Evolutionary conservation across 2,888 invertebrate genomes (phyloP), one percentile per base, ranked within the genome.

Genomic region (Yponomeuta plumbellus): DNA sequence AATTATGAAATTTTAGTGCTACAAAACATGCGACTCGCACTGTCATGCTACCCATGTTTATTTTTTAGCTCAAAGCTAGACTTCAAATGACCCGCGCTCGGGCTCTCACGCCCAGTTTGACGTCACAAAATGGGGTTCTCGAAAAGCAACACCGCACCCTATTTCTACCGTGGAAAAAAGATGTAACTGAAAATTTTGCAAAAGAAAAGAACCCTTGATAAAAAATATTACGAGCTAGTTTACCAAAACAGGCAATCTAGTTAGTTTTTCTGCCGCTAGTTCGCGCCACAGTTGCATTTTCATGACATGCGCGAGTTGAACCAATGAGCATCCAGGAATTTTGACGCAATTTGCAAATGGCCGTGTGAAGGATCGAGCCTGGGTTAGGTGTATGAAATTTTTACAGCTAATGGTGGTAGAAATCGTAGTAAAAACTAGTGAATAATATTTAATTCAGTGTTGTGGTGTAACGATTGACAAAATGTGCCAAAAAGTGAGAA

Each of bases 271-370:
- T 40, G 26, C 67, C 78, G 75, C 75, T 71, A 90, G 90, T 80
- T 80, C 78, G 80, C 85, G 79, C 73, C 73, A 68, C 69, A 64
- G 70, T 68, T 70, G 70, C 73, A 74, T 66, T 79, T 84, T 80
- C 79, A 80, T 39, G 77, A 83, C 80, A 81, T 84, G 86, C 87
- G 85, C 83, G 83, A 79, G 80, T 79, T 76, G 76, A 74, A 80
- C 91, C 91, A 91, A 92, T 92, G 85, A 84, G 77, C 78, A 79
- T 80, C 73, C 77, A 83, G 83, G 80, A 83, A 85, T 83, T 91
- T 91, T 91, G 91, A 90, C 90, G 91, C 91, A 91, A 91, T 92
- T 91, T 92, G 91, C 91, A 92, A 91, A 92, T 92, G 91, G 91
- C 91, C 90, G 91, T 88, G 87, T 87, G 87, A 85, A 88, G 89